Percentiles rank a stretch among this genome's conserved stretches.
These are phyloP conservation scores for Gila robusta DNA, from an alignment of 2,797 vertebrate genomes.

Conservation along the genomic window DNA sequence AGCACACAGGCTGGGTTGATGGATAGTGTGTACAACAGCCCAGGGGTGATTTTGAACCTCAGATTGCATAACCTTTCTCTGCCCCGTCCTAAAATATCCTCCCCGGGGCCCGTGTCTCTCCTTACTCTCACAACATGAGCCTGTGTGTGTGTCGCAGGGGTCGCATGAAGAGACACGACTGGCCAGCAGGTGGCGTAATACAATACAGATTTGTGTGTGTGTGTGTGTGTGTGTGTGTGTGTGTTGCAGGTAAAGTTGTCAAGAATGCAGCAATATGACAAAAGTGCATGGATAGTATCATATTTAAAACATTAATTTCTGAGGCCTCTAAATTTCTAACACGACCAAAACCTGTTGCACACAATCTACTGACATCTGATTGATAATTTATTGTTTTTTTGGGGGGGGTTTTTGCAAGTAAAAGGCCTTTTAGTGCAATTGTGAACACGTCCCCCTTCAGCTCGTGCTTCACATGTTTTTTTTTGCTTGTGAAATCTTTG, in stretches of 20 bases:
- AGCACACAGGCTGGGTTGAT: constrained; percentile 24
- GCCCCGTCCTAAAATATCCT: constrained; percentile 62
- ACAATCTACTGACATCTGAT: background rate
- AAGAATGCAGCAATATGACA: background rate
- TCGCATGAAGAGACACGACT: background rate
- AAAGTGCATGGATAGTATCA: background rate
- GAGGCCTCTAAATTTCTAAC: background rate
- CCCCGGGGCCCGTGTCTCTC: background rate
- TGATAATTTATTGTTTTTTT: too few relatives aligned
- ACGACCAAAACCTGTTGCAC: background rate
- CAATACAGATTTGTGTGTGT: background rate
- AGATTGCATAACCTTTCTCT: constrained; percentile 66
- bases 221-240: too few relatives aligned
- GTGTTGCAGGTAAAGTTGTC: background rate
- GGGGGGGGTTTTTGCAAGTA: too few relatives aligned
- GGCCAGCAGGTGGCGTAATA: background rate
- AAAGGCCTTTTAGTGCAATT: background rate
- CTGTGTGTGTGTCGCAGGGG: background rate
- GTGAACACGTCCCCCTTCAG: too few relatives aligned
- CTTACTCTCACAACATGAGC: constrained; percentile 36
- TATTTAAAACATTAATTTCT: background rate
- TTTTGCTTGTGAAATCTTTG: background rate
- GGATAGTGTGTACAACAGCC: constrained; percentile 4
- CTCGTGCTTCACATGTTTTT: background rate
- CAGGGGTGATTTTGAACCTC: constrained; percentile 37